phyloP scores from a whole-genome alignment of 1,140 invertebrate species.

The Nephila pilipes region DNA sequence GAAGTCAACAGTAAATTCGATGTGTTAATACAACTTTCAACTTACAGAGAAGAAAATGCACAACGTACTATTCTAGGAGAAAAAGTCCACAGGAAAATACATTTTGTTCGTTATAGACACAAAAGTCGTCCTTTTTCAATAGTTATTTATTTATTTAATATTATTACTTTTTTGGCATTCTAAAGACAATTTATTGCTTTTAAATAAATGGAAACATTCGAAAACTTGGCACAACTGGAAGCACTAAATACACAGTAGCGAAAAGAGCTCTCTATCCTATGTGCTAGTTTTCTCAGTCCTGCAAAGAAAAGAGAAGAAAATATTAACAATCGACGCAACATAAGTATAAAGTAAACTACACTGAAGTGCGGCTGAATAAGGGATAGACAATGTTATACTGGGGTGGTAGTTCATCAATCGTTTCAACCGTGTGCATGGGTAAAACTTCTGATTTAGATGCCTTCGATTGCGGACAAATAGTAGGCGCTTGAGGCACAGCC shows the following conservation, averaged over 20 bases:
- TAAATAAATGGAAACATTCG: neutral
- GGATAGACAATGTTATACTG: no score
- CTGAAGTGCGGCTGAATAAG: no score
- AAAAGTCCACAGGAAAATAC: conserved; percentile 23
- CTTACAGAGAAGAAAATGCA: neutral
- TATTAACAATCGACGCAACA: no score
- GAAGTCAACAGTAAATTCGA: conserved; percentile 46
- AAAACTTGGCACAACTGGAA: conserved; percentile 54
- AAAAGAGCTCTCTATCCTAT: conserved; percentile 15
- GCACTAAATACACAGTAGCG: conserved; percentile 22
- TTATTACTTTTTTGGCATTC: conserved; percentile 20
- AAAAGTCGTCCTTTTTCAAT: neutral
- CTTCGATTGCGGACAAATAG: no score
- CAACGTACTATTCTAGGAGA: neutral
- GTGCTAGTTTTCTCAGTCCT: conserved; percentile 8
- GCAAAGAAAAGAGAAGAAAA: neutral
- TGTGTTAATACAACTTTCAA: conserved; percentile 47
- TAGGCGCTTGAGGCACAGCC: no score
- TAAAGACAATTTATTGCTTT: conserved; percentile 17
- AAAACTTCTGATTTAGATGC: no score
- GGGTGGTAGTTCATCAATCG: no score
- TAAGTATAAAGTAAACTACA: no score
- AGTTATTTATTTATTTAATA: no score
- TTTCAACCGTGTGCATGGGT: no score
- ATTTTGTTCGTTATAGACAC: conserved; percentile 30